Evolutionary conservation across 2,113 vertebrate species (phyloP), one percentile per base, ranked within the genome.

Genomic region (Opisthocomus hoazin): DNA sequence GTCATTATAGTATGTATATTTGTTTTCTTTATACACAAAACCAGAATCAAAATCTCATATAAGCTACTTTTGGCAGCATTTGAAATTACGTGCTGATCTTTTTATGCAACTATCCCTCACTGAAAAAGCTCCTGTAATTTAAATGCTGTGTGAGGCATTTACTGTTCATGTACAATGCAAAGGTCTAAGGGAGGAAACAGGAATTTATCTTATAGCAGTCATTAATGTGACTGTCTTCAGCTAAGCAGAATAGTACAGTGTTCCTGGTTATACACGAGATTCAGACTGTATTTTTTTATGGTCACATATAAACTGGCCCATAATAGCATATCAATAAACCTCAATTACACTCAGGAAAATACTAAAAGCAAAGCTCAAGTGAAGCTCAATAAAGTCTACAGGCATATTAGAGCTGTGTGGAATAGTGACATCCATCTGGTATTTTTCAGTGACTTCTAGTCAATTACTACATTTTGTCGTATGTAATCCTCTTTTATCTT

Each of bases 401-500:
- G 90, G 94, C 94, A 60, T 95, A 97, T 97, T 97, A 97, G 95
- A 97, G 81, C 90, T 95, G 53, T 73, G 95, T 61, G 93, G 96
- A 98, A 96, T 76, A 73, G 96, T 96, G 97, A 98, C 95, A 98
- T 97, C 97, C 98, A 98, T 97, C 97, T 98, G 97, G 97, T 97
- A 98, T 97, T 98, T 98, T 98, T 97, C 81, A 45, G 97, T 94
- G 94, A 97, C 96, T 98, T 98, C 96, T 96, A 97, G 97, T 97
- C 98, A 98, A 98, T 98, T 98, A 98, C 97, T 96, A 78, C 97
- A 92, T 98, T 97, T 98, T 97, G 96, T 98, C 76, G 65, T 91
- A 88, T 95, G 94, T 97, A 98, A 98, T 98, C 97, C 96, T 96
- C 98, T 98, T 98, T 98, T 98, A 98, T 98, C 97, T 98, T 95